Evolutionary conservation across 37 sponge, comb jelly and placozoan species (phyloP).

Genomic region (Axinella damicornis): DNA sequence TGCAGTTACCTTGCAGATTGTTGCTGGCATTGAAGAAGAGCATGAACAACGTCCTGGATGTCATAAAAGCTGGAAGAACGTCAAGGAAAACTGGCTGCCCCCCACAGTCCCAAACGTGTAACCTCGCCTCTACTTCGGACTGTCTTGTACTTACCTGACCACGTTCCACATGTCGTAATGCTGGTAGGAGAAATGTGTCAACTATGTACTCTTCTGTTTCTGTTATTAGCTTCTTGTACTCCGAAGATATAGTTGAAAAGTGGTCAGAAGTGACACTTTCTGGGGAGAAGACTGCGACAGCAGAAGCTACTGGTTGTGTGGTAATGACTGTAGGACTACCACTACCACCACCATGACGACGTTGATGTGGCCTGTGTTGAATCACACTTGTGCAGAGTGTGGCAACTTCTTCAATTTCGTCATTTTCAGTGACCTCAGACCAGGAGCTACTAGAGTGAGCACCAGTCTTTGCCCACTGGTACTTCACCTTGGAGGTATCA

Average conservation of each 20-base stretch:
- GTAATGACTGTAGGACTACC: no score
- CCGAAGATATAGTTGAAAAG: no score
- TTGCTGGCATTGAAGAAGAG: constrained; percentile 58
- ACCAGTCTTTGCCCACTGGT: background rate
- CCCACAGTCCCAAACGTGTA: constrained; percentile 81
- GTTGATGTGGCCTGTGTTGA: no score
- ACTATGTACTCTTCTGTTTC: background rate
- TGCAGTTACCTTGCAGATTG: constrained; percentile 4
- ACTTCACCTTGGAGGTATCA: constrained; percentile 3
- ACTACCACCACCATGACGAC: no score
- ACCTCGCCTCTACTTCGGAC: background rate
- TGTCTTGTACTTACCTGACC: background rate
- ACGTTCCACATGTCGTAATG: background rate
- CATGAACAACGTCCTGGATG: constrained; percentile 45
- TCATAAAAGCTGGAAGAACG: constrained; percentile 57
- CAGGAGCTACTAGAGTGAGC: background rate
- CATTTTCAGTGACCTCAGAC: constrained; percentile 22
- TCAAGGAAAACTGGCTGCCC: constrained; percentile 64
- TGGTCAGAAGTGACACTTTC: no score
- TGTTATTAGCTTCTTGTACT: no score
- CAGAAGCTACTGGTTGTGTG: background rate
- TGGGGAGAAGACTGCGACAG: no score
- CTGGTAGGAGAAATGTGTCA: background rate
- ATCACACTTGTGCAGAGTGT: no score
- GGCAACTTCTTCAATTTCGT: constrained; percentile 30